Base-by-base conservation (phyloP, 1,140 invertebrate genomes). In the Whitmania pigra region DNA sequence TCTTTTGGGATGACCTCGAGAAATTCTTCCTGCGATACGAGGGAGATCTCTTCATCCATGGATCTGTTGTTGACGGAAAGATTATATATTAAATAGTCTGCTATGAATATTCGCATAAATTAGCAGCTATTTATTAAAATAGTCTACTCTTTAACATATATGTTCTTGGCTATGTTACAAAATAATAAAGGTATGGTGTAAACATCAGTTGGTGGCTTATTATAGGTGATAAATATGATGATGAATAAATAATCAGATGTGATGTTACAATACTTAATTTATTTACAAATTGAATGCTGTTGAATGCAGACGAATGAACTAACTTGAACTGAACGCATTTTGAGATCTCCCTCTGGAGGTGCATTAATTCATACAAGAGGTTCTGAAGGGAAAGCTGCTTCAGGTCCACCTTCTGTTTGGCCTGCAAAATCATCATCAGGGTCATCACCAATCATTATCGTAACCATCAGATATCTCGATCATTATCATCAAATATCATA, bases 311-410 rank as follows among this genome's bases (percentile, higher is more conserved):
- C 40, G 40, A 43, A 43, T 17, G 43, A 13, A 49, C 83, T 82
- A 83, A 90, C 88, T 89, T 90, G 79, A 95, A 96, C 79, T 94
- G 90, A 36, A 93, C 84, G 82, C 94, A 96, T 79, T 94, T 94
- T 2, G 89, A 87, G 18, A 94, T 92, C 86, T 97, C 93, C 77
- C 92, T 92, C 74, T 93, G 89, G 2, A 97, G 84, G 84, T 97
- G 92, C 79, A 91, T 89, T 17, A 90, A 88, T 86, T 97, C 94
- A 82, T 97, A 97, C 0, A 95, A 81, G n/a, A 97, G 84, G 83
- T 97, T 97, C 81, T 97, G 93, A 71, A 94, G 85, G 76, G 92
- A 89, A 27, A 97, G 82, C 83, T 95, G 90, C 76, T 89, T 89
- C 73, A 88, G 89, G 77, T 97, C 94, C 0, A 94, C 91, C 76